Base-by-base conservation (phyloP, 2,888 invertebrate species). In the Smittia aterrima region DNA sequence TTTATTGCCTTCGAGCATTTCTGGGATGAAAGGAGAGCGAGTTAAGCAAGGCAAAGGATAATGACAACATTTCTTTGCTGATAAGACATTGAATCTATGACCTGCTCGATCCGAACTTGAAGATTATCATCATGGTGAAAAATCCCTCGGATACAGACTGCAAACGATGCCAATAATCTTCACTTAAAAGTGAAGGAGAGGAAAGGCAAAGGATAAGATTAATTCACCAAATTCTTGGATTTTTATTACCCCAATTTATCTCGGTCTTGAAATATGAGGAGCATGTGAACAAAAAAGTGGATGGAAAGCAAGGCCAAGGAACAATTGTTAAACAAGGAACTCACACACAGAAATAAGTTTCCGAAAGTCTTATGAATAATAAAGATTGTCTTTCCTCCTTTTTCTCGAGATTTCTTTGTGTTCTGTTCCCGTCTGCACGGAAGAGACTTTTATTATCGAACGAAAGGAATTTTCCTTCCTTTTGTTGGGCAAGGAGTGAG, bases 281-380 rank as follows among this genome's bases (percentile, higher is more conserved):
- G 18, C 58, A 58, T 58, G 58, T 58, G 58, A 18, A 58, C 47
- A 58, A 58, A 58, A 58, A 58, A 58, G 18, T n/a, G 20, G 22
- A 9, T 22, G n/a, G 47, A 47, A 47, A n/a, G n/a, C n/a, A 11
- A 16, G 47, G 11, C 47, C 47, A n/a, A 47, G 47, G n/a, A 6
- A n/a, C 16, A 47, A 22, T 58, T 22, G 18, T 58, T 58, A 47
- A 47, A 47, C 16, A 47, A 47, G n/a, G n/a, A n/a, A n/a, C n/a
- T n/a, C 47, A 47, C 47, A 47, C 13, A 47, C 13, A 47, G n/a
- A 47, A 47, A 16, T 22, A 7, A 58, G 22, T 58, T n/a, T 3
- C 25, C 25, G 53, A 67, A 71, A 71, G 53, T 54, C 70, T 71
- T 27, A 71, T 71, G 70, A 71, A 71, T 71, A 68, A 68, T 68